Base-by-base conservation (phyloP, 2,888 invertebrate genomes). In the Scaptomyza reducta region DNA sequence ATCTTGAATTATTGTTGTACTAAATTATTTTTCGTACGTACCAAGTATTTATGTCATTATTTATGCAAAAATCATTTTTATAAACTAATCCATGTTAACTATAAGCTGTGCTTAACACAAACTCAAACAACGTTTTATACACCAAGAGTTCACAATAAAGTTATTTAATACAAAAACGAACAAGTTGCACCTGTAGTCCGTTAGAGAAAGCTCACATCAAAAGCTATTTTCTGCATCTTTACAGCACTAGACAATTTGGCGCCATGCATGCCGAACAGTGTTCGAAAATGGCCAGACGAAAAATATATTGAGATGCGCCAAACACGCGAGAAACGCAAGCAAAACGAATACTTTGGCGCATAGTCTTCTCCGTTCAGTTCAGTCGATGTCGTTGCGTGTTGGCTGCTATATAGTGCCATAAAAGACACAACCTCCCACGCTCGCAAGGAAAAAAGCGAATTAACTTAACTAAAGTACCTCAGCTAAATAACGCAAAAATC, bases 331-430 rank as follows among this genome's bases (percentile, higher is more conserved):
- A 64, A 74, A 49, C 66, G 42, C 16, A 63, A 54, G 66, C 66
- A 72, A 77, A 82, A 70, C 64, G 77, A 69, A 85, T 81, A 74
- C 66, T 74, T 60, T 64, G 57, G 64, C 76, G 68, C 79, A 79
- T 62, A 56, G 76, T 55, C 66, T 68, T n/a, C n/a, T n/a, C n/a
- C n/a, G n/a, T n/a, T n/a, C 77, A 76, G 81, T 84, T 67, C 77
- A 81, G 84, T 84, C 63, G 80, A 65, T 60, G 77, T 84, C 76
- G 81, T 84, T 84, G 80, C 85, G 85, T 81, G 84, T 79, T 75
- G 74, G 81, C 78, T 73, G 75, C 69, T 31, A 68, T 62, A 22
- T 46, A 65, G 65, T n/a, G n/a, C n/a, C 64, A 55, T 71, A 53
- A 76, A 78, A 69, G 70, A 63, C 60, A 72, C 54, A 71, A 65